Evolutionary conservation across 2,888 invertebrate species (phyloP).

Genomic region (Patella caerulea): DNA sequence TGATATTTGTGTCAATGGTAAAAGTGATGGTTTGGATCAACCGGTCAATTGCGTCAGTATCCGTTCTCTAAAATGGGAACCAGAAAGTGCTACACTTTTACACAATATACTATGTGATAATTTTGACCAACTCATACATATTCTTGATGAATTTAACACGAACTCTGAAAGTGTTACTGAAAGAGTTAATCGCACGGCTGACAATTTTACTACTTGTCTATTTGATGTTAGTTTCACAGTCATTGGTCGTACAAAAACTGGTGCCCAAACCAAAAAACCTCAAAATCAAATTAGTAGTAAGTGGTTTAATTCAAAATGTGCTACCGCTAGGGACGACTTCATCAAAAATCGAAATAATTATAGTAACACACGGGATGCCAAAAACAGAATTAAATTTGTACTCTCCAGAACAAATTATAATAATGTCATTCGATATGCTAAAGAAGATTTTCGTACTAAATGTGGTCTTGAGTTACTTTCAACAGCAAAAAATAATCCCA

Average conservation of each 20-base stretch:
- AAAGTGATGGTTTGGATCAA: too few relatives aligned
- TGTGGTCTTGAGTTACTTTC: background rate
- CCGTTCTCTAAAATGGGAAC: too few relatives aligned
- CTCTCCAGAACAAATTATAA: conserved; percentile 5
- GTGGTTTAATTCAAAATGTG: background rate
- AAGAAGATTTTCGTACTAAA: background rate
- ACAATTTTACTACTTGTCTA: background rate
- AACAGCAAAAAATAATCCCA: background rate
- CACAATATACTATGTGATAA: too few relatives aligned
- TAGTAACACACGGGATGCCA: background rate
- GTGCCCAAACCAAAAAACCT: background rate
- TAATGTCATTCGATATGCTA: background rate
- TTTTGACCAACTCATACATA: too few relatives aligned
- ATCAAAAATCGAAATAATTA: background rate
- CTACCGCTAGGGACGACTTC: background rate
- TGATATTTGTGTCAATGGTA: too few relatives aligned
- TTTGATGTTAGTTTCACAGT: background rate
- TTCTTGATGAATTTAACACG: too few relatives aligned
- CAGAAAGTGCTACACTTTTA: too few relatives aligned
- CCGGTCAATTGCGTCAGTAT: too few relatives aligned
- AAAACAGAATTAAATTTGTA: background rate
- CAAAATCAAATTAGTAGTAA: too few relatives aligned
- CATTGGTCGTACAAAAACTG: background rate
- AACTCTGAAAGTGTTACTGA: background rate
- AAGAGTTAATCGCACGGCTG: background rate